A percentile compares a stretch with the other conserved stretches of the same genome.
Evolutionary conservation across 2,888 invertebrate genomes (phyloP).

Genomic region (Anodontia alba): DNA sequence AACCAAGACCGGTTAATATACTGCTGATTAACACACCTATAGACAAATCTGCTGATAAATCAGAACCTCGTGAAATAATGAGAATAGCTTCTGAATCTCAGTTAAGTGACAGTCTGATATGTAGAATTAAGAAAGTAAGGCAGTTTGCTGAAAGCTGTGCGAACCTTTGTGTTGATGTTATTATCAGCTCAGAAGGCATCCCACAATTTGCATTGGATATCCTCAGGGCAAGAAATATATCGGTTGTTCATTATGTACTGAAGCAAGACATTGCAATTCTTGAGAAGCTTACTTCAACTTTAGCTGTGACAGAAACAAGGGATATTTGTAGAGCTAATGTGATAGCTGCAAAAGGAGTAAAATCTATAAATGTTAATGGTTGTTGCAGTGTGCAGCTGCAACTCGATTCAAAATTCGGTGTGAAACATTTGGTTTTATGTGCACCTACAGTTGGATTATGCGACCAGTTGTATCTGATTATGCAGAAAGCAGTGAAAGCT

Average conservation of each 20-base stretch:
- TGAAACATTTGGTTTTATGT: constrained; percentile 58
- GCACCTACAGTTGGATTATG: constrained; percentile 66
- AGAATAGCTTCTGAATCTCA: constrained; percentile 16
- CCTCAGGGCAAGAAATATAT: constrained; percentile 55
- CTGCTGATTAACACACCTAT: constrained; percentile 27
- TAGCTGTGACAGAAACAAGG: constrained; percentile 30
- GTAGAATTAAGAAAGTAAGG: constrained; percentile 29
- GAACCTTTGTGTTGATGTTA: constrained; percentile 31
- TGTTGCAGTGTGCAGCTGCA: constrained; percentile 38
- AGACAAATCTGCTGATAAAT: constrained; percentile 12
- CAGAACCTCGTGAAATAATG: constrained; percentile 27
- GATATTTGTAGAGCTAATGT: constrained; percentile 31
- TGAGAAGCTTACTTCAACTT: constrained; percentile 31
- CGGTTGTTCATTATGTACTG: constrained; percentile 61
- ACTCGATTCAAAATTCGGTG: not conserved
- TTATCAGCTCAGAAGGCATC: constrained; percentile 64
- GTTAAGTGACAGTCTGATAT: constrained; percentile 16
- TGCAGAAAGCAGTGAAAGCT: constrained; percentile 58
- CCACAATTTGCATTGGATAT: constrained; percentile 64
- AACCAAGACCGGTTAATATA: not conserved
- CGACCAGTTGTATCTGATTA: constrained; percentile 46
- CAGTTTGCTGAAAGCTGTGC: constrained; percentile 47
- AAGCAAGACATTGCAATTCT: constrained; percentile 64
- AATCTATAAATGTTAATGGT: constrained; percentile 46
- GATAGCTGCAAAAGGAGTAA: constrained; percentile 11